Conservation (phyloP, 1,140 invertebrate species). For the Pachypeltis micranthus region DNA sequence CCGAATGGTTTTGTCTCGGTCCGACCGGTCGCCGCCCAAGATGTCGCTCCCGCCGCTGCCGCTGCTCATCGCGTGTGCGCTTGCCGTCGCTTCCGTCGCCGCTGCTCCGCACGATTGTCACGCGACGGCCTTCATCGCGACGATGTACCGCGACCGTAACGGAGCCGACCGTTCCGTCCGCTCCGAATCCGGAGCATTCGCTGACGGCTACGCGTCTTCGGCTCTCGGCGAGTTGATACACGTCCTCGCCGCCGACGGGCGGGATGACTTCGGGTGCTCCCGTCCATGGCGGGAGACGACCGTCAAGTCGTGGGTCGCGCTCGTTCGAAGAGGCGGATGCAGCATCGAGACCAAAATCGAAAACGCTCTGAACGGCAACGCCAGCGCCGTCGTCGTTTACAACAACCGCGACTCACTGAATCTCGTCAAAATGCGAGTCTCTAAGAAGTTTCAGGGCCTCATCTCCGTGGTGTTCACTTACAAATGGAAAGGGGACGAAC, state of each 20-base stretch:
- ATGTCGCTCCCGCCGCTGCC: too few species aligned
- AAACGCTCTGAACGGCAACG: conserved; percentile 54
- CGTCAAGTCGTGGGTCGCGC: conserved; percentile 55
- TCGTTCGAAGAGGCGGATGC: conserved; percentile 58
- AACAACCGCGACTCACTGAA: conserved; percentile 39
- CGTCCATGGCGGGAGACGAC: conserved; percentile 38
- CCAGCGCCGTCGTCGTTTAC: conserved; percentile 61
- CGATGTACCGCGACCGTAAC: conserved; percentile 31
- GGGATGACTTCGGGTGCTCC: conserved; percentile 53
- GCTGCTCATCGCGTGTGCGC: too few species aligned
- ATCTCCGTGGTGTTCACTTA: conserved; percentile 66
- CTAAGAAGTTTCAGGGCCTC: conserved; percentile 40
- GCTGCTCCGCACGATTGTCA: conserved; percentile 30
- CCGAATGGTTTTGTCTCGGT: too few species aligned
- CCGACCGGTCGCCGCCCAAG: too few species aligned
- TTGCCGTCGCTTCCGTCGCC: too few species aligned
- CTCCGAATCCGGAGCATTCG: conserved; percentile 53
- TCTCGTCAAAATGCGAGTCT: conserved; percentile 14
- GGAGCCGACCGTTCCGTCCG: conserved; percentile 29
- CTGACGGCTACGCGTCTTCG: conserved; percentile 47
- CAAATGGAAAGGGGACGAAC: conserved; percentile 58
- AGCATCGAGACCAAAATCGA: conserved; percentile 64
- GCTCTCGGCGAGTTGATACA: conserved; percentile 48
- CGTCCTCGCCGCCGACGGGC: conserved; percentile 39
- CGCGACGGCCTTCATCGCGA: conserved; percentile 33